Percentiles rank a stretch among this genome's conserved stretches.
These are phyloP conservation scores for Toxotes chatareus DNA, from an alignment of 2,113 vertebrate species.

Conservation along the genomic window DNA sequence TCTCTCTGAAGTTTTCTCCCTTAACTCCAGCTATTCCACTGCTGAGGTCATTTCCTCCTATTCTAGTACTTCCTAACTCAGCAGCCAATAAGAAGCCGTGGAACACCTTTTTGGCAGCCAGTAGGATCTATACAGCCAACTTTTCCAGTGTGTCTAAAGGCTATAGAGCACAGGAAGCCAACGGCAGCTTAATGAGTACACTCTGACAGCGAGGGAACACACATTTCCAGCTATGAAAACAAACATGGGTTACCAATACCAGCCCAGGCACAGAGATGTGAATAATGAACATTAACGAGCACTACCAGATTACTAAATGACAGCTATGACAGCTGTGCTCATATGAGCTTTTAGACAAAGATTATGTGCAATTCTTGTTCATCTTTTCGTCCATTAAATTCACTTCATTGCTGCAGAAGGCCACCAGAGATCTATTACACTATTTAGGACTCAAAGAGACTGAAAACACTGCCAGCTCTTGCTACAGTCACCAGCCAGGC, in stretches of 20 bases:
- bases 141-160: conserved; percentile 52
- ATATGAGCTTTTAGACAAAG: conserved; percentile 42
- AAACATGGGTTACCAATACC: conserved; percentile 30
- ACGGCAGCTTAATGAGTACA: conserved; percentile 65
- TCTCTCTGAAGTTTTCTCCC: conserved; percentile 48
- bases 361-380: conserved; percentile 3
- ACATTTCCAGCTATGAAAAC: conserved; percentile 50
- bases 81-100: conserved; percentile 65
- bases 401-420: conserved; percentile 8
- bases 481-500: conserved; percentile 46
- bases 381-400: conserved; percentile 32
- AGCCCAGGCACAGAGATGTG: conserved; percentile 49
- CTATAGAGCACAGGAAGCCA: conserved; percentile 64
- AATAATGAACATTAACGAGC: conserved; percentile 24
- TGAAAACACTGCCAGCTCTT: conserved; percentile 75
- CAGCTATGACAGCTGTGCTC: conserved; percentile 27
- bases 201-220: conserved; percentile 54
- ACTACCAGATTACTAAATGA: conserved; percentile 15
- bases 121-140: conserved; percentile 57
- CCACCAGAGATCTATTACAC: conserved; percentile 35
- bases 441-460: conserved; percentile 34
- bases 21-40: conserved; percentile 65
- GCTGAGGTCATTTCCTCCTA: conserved; percentile 76
- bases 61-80: conserved; percentile 70
- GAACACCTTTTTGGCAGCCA: conserved; percentile 57